Conservation (phyloP, 2,113 vertebrate species). For the Nanorana parkeri region DNA sequence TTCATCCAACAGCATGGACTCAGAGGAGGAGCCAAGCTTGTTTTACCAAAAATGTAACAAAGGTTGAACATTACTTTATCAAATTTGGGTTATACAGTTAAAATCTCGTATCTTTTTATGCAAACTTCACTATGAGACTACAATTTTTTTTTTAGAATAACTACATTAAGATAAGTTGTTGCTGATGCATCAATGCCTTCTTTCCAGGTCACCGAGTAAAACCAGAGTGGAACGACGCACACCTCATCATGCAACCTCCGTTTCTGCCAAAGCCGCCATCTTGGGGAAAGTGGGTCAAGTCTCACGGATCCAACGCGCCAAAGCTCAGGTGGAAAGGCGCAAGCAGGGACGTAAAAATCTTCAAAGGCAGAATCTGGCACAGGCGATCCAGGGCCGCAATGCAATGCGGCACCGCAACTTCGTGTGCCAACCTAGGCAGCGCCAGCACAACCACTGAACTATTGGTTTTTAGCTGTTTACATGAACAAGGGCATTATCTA, state of each 20-base stretch:
- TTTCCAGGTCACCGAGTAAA: slow-evolving; percentile 71
- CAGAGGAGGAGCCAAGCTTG: too few species aligned
- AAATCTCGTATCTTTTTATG: too few species aligned
- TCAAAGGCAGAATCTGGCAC: slow-evolving; percentile 90
- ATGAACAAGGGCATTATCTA: slow-evolving; percentile 54
- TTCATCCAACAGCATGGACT: too few species aligned
- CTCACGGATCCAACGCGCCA: slow-evolving; percentile 85
- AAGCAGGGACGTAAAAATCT: slow-evolving; percentile 84
- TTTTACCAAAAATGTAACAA: too few species aligned
- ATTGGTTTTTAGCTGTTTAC: slow-evolving; percentile 15
- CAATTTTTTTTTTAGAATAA: background rate
- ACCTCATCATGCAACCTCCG: slow-evolving; percentile 73
- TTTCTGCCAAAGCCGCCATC: slow-evolving; percentile 74
- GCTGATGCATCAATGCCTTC: background rate
- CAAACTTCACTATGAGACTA: too few species aligned
- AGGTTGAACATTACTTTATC: too few species aligned
- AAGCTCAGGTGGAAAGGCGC: slow-evolving; percentile 83
- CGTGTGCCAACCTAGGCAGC: slow-evolving; percentile 93
- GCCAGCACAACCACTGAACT: slow-evolving; percentile 89
- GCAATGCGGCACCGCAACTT: slow-evolving; percentile 79
- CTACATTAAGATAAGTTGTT: background rate
- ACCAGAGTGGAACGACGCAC: slow-evolving; percentile 64
- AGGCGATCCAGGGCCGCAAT: slow-evolving; percentile 80
- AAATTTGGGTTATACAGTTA: too few species aligned
- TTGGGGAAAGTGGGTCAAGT: slow-evolving; percentile 87